Conservation (phyloP, 92 coral and sea anemone species). For the Anthopleura xanthogrammica region DNA sequence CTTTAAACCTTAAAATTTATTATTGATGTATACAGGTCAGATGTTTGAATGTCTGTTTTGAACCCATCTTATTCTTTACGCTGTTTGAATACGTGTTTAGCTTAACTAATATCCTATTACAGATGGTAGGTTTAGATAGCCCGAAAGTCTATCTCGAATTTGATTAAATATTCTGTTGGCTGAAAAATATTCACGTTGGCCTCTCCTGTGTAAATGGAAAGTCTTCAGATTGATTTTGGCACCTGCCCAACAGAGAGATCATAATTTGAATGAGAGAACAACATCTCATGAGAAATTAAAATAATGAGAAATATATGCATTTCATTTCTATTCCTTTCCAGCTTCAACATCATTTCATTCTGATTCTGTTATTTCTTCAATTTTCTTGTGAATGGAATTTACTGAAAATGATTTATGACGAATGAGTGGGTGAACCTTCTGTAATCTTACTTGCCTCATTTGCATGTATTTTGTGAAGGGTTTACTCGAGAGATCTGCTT, state of each 20-base stretch:
- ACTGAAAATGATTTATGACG: neutral
- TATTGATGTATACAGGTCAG: neutral
- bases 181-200: neutral
- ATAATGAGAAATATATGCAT: neutral
- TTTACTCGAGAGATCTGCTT: neutral
- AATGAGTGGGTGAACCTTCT: neutral
- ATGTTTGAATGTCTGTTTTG: neutral
- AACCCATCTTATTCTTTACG: neutral
- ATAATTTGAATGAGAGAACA: neutral
- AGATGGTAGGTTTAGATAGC: neutral
- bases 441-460: neutral
- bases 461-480: neutral
- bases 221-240: neutral
- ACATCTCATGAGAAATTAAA: neutral
- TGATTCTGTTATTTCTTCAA: neutral
- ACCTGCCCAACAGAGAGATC: neutral
- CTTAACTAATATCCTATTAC: neutral
- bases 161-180: neutral
- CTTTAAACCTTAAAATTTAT: neutral
- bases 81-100: neutral
- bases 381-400: neutral
- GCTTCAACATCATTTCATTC: no score
- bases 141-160: neutral
- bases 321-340: no score
- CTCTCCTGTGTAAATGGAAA: neutral